Evolutionary conservation across 2,113 vertebrate genomes (phyloP).

Genomic region (Paedocypris sp.): DNA sequence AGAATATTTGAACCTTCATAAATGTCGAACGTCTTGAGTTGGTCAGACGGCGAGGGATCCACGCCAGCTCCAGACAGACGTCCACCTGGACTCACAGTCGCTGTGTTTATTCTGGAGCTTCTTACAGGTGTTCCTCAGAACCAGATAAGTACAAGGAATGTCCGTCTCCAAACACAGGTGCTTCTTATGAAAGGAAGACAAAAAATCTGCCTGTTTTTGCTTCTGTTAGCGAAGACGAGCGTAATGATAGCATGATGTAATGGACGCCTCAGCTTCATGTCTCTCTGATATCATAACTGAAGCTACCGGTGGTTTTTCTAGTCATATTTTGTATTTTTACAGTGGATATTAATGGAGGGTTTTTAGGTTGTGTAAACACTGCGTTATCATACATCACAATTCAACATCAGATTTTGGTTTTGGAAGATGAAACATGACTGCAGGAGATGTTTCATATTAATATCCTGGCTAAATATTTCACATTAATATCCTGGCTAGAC

Average conservation of each 20-base stretch:
- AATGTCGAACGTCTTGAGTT: too few relatives aligned
- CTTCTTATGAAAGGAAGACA: constrained; percentile 62
- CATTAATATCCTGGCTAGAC: neutral
- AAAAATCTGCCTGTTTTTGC: too few relatives aligned
- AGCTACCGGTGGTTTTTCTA: constrained; percentile 33
- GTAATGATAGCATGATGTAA: too few relatives aligned
- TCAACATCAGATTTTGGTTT: neutral
- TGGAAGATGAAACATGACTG: too few relatives aligned
- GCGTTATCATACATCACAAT: neutral
- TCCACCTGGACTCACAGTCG: constrained; percentile 42
- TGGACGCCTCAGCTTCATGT: constrained; percentile 41
- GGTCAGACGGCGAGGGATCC: neutral
- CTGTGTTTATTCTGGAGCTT: constrained; percentile 52
- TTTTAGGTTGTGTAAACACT: neutral
- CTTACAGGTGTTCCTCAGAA: constrained; percentile 50
- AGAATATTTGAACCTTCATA: too few relatives aligned
- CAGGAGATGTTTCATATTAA: constrained; percentile 8
- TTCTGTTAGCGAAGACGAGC: too few relatives aligned
- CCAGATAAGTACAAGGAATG: constrained; percentile 59
- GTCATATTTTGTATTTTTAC: constrained; percentile 15
- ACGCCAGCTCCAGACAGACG: constrained; percentile 19
- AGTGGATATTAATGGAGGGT: too few relatives aligned
- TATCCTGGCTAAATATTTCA: constrained; percentile 10
- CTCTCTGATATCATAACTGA: constrained; percentile 38
- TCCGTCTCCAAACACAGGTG: constrained; percentile 66